A percentile compares a stretch with the other conserved stretches of the same genome.
These are phyloP conservation scores for Melanotaenia parkinsoni DNA, from an alignment of 2,797 vertebrate species.

Conservation along the genomic window DNA sequence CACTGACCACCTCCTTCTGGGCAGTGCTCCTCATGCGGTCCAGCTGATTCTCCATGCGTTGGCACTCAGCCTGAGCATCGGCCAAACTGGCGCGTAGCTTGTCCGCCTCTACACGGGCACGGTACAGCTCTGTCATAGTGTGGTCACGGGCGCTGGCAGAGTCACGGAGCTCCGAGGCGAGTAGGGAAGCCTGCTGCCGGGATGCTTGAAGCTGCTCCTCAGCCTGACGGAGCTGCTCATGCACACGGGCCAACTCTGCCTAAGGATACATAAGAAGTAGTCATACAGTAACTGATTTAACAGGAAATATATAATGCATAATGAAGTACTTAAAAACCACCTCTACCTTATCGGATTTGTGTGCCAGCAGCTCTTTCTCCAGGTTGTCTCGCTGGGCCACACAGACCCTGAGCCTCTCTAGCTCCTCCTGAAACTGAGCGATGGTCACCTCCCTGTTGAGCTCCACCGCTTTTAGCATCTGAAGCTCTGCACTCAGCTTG, in stretches of 20 bases:
- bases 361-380: conserved; percentile 85
- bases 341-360: conserved; percentile 74
- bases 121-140: conserved; percentile 92
- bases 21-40: conserved; percentile 80
- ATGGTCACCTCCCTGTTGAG: conserved; percentile 94
- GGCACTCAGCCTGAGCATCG: conserved; percentile 88
- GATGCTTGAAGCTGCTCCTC: conserved; percentile 94
- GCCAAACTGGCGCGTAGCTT: conserved; percentile 87
- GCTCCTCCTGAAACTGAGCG: conserved; percentile 93
- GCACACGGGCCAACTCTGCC: conserved; percentile 86
- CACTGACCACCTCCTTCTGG: conserved; percentile 76
- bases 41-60: conserved; percentile 78
- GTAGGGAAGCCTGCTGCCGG: conserved; percentile 89
- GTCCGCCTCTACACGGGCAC: conserved; percentile 89
- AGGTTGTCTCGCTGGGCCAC: conserved; percentile 88
- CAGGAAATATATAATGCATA: not conserved
- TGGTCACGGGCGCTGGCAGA: conserved; percentile 90
- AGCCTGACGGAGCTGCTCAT: conserved; percentile 91
- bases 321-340: not conserved
- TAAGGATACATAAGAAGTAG: conserved; percentile 48
- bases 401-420: conserved; percentile 86
- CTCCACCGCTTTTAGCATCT: conserved; percentile 95
- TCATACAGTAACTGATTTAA: conserved; percentile 3
- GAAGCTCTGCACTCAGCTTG: conserved; percentile 94
- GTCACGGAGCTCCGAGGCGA: conserved; percentile 92